Percentiles rank a stretch among this genome's conserved stretches.
Evolutionary conservation across 2,113 vertebrate genomes (phyloP).

Genomic region (Falco punctatus): DNA sequence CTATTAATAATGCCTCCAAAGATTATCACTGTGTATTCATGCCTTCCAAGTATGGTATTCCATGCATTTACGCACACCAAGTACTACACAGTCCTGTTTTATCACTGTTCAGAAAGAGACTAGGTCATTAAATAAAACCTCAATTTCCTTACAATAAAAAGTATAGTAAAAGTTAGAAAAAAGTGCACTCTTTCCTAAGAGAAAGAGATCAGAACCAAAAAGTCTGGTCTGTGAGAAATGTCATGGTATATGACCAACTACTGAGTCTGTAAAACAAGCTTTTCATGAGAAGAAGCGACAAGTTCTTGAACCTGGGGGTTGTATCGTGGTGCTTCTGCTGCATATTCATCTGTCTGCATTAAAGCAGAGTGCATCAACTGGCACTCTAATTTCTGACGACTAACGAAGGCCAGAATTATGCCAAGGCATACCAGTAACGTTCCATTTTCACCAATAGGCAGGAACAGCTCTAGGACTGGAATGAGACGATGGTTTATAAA

Average conservation of each 20-base stretch:
- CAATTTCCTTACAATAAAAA: background rate
- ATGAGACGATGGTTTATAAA: background rate
- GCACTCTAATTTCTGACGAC: background rate
- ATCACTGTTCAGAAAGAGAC: background rate
- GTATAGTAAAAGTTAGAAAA: background rate
- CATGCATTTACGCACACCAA: fast-evolving
- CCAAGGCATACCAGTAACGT: background rate
- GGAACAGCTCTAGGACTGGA: background rate
- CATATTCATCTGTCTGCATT: background rate
- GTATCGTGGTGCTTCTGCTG: background rate
- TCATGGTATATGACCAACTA: background rate
- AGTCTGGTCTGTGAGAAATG: background rate
- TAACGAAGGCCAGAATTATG: background rate
- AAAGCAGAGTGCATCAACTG: background rate
- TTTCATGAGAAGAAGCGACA: background rate
- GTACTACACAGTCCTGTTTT: background rate
- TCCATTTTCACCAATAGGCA: background rate
- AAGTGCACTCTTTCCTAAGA: background rate
- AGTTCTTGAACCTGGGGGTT: background rate
- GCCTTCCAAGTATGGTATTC: background rate
- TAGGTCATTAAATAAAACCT: background rate
- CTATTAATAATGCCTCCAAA: background rate
- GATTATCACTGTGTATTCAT: background rate
- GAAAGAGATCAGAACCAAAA: background rate
- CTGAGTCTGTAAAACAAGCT: background rate